phyloP scores from a whole-genome alignment of 2,113 vertebrate species.

The Amphiprion ocellaris region DNA sequence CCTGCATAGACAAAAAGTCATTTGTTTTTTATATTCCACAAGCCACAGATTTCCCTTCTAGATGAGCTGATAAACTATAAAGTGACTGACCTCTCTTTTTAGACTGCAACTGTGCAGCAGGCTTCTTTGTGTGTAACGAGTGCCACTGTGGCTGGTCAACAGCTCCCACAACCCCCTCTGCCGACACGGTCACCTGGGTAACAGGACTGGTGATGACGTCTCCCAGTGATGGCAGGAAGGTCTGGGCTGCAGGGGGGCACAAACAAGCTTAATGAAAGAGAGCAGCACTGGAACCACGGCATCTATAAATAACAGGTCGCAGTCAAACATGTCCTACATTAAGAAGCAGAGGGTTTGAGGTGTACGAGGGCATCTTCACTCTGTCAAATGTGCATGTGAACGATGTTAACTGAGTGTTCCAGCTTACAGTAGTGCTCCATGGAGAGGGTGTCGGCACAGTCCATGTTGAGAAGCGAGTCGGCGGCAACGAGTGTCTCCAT shows the following conservation, averaged over 20 bases:
- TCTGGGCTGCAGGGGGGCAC: slow-evolving; percentile 73
- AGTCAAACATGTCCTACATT: slow-evolving; percentile 31
- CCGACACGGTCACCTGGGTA: slow-evolving; percentile 90
- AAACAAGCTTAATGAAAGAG: slow-evolving; percentile 65
- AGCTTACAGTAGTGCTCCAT: slow-evolving; percentile 91
- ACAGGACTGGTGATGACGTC: slow-evolving; percentile 88
- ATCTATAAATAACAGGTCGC: slow-evolving; percentile 55
- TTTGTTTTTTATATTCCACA: background rate
- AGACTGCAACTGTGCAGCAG: slow-evolving; percentile 87
- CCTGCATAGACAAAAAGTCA: slow-evolving; percentile 78
- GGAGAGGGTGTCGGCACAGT: slow-evolving; percentile 87
- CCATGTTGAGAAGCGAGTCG: slow-evolving; percentile 94
- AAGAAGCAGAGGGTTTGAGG: slow-evolving; percentile 14
- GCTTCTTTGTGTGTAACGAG: slow-evolving; percentile 75
- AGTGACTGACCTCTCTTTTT: slow-evolving; percentile 89
- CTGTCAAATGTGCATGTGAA: slow-evolving; percentile 6
- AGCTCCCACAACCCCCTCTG: slow-evolving; percentile 90
- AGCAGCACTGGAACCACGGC: slow-evolving; percentile 16
- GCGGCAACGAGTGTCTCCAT: slow-evolving; percentile 95
- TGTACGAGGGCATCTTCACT: slow-evolving; percentile 6
- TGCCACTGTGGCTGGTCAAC: slow-evolving; percentile 86
- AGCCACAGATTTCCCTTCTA: background rate
- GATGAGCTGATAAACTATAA: background rate
- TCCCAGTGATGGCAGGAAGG: slow-evolving; percentile 86
- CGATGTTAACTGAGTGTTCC: background rate